Percentiles rank a stretch among this genome's conserved stretches.
Evolutionary conservation across 2,888 invertebrate genomes (phyloP).

Genomic region (Teleogryllus oceanicus): DNA sequence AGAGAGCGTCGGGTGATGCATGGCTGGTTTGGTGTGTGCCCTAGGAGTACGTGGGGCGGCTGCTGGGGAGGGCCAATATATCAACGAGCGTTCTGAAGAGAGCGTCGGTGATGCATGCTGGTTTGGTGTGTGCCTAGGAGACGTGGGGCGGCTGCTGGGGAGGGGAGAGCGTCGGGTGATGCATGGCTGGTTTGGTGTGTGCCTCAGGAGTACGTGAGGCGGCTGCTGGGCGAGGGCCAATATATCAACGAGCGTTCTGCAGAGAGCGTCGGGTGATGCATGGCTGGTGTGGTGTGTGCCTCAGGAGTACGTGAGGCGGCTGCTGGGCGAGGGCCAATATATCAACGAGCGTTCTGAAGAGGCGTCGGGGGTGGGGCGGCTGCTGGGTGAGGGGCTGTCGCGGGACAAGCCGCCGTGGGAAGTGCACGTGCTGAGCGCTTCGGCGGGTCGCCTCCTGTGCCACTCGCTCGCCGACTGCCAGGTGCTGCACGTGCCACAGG

Average conservation of each 20-base stretch:
- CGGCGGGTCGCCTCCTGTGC: constrained; percentile 38
- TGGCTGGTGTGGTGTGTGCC: constrained; percentile 37
- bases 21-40: too few relatives aligned
- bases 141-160: constrained; percentile 48
- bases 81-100: too few relatives aligned
- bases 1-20: too few relatives aligned
- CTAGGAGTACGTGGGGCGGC: too few relatives aligned
- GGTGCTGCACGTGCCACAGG: constrained; percentile 39
- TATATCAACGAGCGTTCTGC: too few relatives aligned
- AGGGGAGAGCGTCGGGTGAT: constrained; percentile 43
- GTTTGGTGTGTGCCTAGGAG: constrained; percentile 44
- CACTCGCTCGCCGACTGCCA: constrained; percentile 40
- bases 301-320: constrained; percentile 49
- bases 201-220: constrained; percentile 41
- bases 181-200: constrained; percentile 29
- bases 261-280: too few relatives aligned
- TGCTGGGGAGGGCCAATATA: too few relatives aligned
- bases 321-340: constrained; percentile 48
- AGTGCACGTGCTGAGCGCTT: constrained; percentile 49
- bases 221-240: too few relatives aligned
- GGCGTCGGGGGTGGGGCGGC: constrained; percentile 44
- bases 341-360: constrained; percentile 53
- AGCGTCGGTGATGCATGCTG: too few relatives aligned
- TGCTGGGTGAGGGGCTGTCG: constrained; percentile 48
- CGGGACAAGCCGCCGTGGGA: constrained; percentile 54